Percentiles rank a stretch among this genome's conserved stretches.
Evolutionary conservation across 2,888 invertebrate species (phyloP).

Genomic region (Ochropleura plecta): DNA sequence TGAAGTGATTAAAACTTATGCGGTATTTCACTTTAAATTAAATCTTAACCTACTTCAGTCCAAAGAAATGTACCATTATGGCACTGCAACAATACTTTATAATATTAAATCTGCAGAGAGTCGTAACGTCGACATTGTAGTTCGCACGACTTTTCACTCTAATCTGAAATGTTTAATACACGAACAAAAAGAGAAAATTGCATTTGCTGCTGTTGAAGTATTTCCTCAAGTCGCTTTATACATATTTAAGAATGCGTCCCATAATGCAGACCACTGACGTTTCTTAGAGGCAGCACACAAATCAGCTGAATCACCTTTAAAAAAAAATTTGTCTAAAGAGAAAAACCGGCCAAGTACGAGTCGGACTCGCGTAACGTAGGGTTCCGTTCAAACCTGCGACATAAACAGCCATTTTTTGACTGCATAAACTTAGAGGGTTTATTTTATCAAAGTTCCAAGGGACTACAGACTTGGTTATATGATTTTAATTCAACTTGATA

Average conservation of each 20-base stretch:
- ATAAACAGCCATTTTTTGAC: no score
- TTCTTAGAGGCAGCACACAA: conserved; percentile 26
- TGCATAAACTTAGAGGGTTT: no score
- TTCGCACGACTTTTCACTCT: conserved; percentile 26
- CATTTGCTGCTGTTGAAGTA: conserved; percentile 39
- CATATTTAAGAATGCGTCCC: conserved; percentile 33
- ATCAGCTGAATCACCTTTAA: conserved; percentile 20
- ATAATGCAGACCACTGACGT: conserved; percentile 20
- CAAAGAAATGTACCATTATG: conserved; percentile 11
- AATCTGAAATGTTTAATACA: conserved; percentile 42
- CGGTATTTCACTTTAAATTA: background rate
- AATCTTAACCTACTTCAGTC: background rate
- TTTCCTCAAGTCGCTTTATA: conserved; percentile 34
- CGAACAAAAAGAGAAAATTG: conserved; percentile 38
- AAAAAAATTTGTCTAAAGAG: conserved; percentile 1
- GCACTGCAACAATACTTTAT: conserved; percentile 22
- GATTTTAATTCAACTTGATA: no score
- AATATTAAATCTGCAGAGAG: conserved; percentile 37
- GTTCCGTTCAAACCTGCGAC: no score
- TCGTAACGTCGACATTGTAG: conserved; percentile 21
- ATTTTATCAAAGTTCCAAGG: no score
- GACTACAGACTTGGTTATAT: no score
- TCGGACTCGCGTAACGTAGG: no score
- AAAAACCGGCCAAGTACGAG: no score
- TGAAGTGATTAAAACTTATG: background rate